Conservation (phyloP, 2,113 vertebrate species). For the Saccopteryx leptura region DNA sequence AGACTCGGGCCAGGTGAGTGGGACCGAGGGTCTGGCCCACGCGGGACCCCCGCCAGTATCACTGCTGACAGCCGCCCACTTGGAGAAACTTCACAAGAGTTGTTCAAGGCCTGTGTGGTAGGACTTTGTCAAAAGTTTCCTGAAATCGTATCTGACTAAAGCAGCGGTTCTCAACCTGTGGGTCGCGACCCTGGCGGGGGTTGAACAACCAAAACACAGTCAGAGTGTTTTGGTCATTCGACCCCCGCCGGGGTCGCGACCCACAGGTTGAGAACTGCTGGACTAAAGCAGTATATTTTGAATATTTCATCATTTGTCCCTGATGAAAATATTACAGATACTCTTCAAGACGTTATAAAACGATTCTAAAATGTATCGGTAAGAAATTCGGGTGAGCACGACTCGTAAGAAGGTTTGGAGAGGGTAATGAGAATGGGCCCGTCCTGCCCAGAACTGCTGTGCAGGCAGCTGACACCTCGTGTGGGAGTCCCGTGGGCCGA, state of each 20-base stretch:
- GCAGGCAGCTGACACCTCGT: accelerated
- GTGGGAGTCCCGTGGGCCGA: no score
- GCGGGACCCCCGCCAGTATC: no score
- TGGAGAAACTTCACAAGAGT: neutral
- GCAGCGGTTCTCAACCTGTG: no score
- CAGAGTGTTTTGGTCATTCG: no score
- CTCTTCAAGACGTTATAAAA: neutral
- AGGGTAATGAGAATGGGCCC: neutral
- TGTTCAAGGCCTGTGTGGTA: accelerated
- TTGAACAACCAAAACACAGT: no score
- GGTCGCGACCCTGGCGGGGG: no score
- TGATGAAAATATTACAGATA: neutral
- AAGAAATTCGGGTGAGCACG: neutral
- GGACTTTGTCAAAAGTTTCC: neutral
- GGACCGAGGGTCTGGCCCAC: no score
- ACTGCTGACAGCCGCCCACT: neutral
- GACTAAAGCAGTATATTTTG: neutral
- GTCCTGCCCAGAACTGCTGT: accelerated
- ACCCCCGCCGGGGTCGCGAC: no score
- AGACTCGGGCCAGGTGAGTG: no score
- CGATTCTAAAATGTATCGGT: neutral
- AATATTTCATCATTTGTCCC: neutral
- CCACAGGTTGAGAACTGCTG: no score
- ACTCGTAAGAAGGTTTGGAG: neutral
- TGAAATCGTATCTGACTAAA: neutral